Evolutionary conservation across 2,888 invertebrate species (phyloP), one percentile per base, ranked within the genome.

Genomic region (Xanthia togata): DNA sequence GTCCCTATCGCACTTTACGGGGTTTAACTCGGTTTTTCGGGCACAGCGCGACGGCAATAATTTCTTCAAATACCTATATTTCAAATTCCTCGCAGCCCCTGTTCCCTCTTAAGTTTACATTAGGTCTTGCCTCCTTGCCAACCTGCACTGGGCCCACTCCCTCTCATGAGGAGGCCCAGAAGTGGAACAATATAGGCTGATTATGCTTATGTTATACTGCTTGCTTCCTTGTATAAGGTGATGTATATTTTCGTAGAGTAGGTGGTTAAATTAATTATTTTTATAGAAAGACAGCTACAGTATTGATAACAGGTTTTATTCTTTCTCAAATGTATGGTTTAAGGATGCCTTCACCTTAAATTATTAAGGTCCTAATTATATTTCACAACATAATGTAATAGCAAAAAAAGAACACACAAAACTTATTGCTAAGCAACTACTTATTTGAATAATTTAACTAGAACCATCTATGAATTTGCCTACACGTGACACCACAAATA

Each of bases 381-480:
- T 81, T 78, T 53, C 64, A 78, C 44, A 75, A 75, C 9, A 44
- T 60, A 11, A 31, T 53, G n/a, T 41, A 73, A 73, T 62, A 20
- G 5, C 0, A 50, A 47, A 63, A 62, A 71, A 12, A 38, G n/a
- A 38, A 38, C 14, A 20, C 44, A 20, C 17, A 60, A 74, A 53
- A 23, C 20, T 20, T 9, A 35, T 64, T 31, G n/a, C 35, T 14
- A 26, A 76, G 26, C 31, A 35, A 47, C n/a, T 26, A 76, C 9
- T 4, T 44, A 17, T 2, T 75, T 59, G 11, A 47, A 47, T 74
- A 11, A 41, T 41, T 64, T 26, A 50, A 59, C 31, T n/a, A 76
- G 0, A 35, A 20, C 20, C 3, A n/a, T n/a, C n/a, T n/a, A 20
- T 47, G 4, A 31, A 20, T 57, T 65, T 47, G 23, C 62, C 35